These are phyloP conservation scores for Carlito syrichta DNA, from an alignment of 2,113 vertebrate genomes.

Conservation along the genomic window DNA sequence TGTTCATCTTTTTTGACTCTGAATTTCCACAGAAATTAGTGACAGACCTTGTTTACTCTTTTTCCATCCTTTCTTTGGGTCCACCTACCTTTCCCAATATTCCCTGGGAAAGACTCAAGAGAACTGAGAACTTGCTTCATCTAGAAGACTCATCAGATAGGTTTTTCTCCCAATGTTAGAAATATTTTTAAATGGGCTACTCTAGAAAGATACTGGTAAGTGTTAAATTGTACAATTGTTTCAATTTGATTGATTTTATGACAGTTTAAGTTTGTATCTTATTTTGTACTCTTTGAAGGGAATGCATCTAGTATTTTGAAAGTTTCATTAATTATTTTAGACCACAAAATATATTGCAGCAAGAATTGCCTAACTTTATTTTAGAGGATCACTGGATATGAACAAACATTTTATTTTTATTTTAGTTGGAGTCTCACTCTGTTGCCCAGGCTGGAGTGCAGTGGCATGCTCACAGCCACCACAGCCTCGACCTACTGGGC, in stretches of 20 bases:
- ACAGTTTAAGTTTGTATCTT: not conserved
- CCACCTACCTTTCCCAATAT: not conserved
- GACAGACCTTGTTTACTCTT: conserved; percentile 28
- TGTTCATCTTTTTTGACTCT: not conserved
- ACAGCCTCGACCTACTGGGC: not conserved
- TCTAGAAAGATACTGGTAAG: conserved; percentile 14
- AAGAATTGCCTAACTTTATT: not conserved
- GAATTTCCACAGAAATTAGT: conserved; percentile 23
- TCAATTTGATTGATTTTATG: not conserved
- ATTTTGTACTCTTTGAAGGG: not conserved
- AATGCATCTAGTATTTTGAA: not conserved
- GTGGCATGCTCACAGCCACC: not conserved
- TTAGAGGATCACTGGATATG: no score
- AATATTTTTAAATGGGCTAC: conserved; percentile 22
- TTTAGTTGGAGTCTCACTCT: not conserved
- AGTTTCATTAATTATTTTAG: not conserved
- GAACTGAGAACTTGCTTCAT: not conserved
- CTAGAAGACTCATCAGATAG: not conserved
- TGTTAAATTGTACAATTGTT: not conserved
- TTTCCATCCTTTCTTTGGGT: not conserved
- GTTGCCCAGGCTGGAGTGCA: not conserved
- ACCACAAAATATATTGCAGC: not conserved
- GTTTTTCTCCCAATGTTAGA: not conserved
- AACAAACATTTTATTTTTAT: not conserved
- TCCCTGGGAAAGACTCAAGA: not conserved